Conservation (phyloP, 1,140 invertebrate species). For the Meloidogyne floridensis region DNA sequence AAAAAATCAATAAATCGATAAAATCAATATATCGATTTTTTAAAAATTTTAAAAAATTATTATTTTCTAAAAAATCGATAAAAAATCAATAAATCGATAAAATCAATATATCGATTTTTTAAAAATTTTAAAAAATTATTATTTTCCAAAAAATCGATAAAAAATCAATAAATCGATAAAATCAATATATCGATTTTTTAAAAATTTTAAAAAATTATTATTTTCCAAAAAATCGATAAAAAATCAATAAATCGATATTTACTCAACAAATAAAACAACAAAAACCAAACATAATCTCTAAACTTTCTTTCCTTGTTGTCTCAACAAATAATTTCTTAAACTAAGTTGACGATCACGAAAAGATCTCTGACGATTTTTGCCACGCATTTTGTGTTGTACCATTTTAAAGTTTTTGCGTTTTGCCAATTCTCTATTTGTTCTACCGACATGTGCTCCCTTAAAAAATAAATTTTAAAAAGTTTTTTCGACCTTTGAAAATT, state of each 20-base stretch:
- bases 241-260: not conserved
- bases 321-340: constrained; percentile 58
- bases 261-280: not conserved
- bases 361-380: constrained; percentile 60
- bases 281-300: constrained; percentile 5
- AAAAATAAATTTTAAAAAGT: constrained; percentile 27
- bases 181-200: no score
- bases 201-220: no score
- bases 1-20: no score
- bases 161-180: no score
- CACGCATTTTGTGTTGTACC: constrained; percentile 62
- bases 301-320: constrained; percentile 52
- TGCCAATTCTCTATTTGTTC: constrained; percentile 58
- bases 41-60: no score
- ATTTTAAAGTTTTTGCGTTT: constrained; percentile 62
- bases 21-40: no score
- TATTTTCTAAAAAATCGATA: no score
- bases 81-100: no score
- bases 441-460: constrained; percentile 62
- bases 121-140: no score
- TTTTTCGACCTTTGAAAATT: not conserved
- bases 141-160: no score
- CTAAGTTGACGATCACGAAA: constrained; percentile 59
- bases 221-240: no score
- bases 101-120: no score